phyloP scores from a whole-genome alignment of 2,113 vertebrate species.

The Gobius niger region DNA sequence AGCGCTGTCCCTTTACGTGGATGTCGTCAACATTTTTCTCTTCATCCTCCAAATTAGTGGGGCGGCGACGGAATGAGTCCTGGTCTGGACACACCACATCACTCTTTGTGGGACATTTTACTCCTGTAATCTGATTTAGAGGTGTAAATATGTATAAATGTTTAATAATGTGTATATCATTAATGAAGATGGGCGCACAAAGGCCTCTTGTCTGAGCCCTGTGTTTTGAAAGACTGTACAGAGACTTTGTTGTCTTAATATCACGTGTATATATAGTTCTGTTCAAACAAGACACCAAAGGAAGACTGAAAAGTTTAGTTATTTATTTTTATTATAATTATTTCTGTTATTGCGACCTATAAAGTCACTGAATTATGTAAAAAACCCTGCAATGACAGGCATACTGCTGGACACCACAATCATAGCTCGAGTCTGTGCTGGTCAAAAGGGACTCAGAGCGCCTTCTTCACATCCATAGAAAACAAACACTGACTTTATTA shows the following conservation, averaged over 20 bases:
- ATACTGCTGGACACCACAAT: constrained; percentile 40
- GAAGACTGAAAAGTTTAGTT: constrained; percentile 7
- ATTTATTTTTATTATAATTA: constrained; percentile 23
- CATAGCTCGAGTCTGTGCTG: constrained; percentile 43
- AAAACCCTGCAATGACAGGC: constrained; percentile 43
- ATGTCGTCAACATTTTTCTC: constrained; percentile 92
- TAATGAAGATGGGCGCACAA: neutral
- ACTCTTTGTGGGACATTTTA: neutral
- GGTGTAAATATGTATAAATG: neutral
- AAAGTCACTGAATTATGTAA: constrained; percentile 32
- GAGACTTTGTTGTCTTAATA: constrained; percentile 3
- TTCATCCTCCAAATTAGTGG: constrained; percentile 88
- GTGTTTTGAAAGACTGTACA: constrained; percentile 6
- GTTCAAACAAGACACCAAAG: neutral
- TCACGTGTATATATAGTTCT: neutral
- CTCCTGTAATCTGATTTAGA: neutral
- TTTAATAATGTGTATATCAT: constrained; percentile 4
- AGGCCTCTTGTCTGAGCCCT: neutral
- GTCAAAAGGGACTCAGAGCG: constrained; percentile 30
- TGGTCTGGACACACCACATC: neutral
- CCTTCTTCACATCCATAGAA: constrained; percentile 28
- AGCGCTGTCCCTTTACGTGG: constrained; percentile 89
- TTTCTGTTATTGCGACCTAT: neutral
- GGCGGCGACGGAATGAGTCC: constrained; percentile 50
- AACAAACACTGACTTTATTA: constrained; percentile 29